Base-by-base conservation (phyloP, 2,888 invertebrate species). In the Ormyrus pomaceus region DNA sequence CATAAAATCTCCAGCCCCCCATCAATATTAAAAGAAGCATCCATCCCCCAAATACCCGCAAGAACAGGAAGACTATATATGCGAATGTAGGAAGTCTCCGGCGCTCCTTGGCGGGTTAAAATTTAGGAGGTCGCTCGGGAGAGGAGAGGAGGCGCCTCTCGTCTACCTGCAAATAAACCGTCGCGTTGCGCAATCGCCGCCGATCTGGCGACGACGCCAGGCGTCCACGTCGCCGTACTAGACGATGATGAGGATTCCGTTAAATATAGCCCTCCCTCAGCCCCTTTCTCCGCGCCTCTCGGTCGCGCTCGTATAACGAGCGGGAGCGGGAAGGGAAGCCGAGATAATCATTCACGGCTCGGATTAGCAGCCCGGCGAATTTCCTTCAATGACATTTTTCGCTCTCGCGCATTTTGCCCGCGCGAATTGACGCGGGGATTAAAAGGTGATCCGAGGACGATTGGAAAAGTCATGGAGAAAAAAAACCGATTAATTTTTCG, bases 151-250 rank as follows among this genome's bases (percentile, higher is more conserved):
- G 64, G 51, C 50, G 62, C 13, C 51, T 6, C 19, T 53, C 45
- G 66, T 50, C 48, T 64, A 80, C 80, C 80, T 77, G 76, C 72
- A 73, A 77, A 73, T 77, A 77, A 80, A 80, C 59, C 46, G 56
- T 6, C 46, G 19, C 9, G 72, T 80, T 80, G 48, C 80, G 80
- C 68, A 76, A 80, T 66, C 13, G n/a, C 1, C 56, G 62, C 55
- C 62, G 76, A 61, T 59, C 48, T 48, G 74, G 56, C 79, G 79
- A 51, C 80, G n/a, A 3, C 66, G 34, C 34, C 10, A 10, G 34
- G 50, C 51, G 61, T 34, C 50, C 55, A 11, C 50, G 62, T 56
- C 55, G 34, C 62, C 77, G 70, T 69, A 55, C 70, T 62, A 77
- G 70, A 77, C 71, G 79, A 10, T 46, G 53, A 58, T n/a, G 53